A percentile compares a stretch with the other conserved stretches of the same genome.
Evolutionary conservation across 2,888 invertebrate species (phyloP).

Genomic region (Leptinotarsa haldemani): DNA sequence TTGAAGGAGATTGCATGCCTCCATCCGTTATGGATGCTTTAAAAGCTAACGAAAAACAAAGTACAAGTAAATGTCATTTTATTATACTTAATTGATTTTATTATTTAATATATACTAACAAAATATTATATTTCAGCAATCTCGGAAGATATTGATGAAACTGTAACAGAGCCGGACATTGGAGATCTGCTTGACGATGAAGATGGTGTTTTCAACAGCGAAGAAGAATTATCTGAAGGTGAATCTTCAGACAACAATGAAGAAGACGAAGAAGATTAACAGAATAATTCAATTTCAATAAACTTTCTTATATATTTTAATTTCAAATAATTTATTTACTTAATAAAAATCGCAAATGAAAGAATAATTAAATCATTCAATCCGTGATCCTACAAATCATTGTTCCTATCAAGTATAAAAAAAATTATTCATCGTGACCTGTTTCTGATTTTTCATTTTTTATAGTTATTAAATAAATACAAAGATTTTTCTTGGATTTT

Average conservation of each 20-base stretch:
- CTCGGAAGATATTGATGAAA: background rate
- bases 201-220: background rate
- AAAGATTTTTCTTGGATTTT: too few species aligned
- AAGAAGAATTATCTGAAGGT: background rate
- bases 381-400: background rate
- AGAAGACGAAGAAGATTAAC: background rate
- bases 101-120: background rate
- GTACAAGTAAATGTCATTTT: background rate
- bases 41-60: background rate
- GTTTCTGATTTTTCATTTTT: too few species aligned
- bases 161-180: background rate
- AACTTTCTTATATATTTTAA: background rate
- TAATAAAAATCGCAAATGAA: background rate
- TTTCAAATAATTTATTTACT: background rate
- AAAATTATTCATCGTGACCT: too few species aligned
- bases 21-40: background rate
- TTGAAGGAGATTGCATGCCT: conserved; percentile 23
- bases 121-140: background rate
- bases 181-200: background rate
- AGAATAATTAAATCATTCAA: background rate
- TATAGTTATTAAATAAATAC: too few species aligned
- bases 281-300: background rate
- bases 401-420: too few species aligned
- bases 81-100: background rate
- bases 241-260: background rate